These are phyloP conservation scores for Laterallus jamaicensis DNA, from an alignment of 2,113 vertebrate genomes.

Conservation along the genomic window DNA sequence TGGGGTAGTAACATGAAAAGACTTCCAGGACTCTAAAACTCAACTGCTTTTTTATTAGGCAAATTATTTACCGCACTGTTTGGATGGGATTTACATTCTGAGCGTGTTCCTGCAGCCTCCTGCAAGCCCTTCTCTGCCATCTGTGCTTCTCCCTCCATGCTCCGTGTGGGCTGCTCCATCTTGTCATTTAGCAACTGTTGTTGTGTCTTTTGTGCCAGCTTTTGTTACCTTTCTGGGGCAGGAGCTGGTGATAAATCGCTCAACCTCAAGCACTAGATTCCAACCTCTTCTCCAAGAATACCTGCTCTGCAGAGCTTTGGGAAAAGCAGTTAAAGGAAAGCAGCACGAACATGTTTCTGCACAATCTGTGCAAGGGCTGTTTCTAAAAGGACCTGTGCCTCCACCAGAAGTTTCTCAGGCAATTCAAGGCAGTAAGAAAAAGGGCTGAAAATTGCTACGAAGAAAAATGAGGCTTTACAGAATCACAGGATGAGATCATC, in stretches of 20 bases:
- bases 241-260: neutral
- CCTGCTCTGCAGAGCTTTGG: neutral
- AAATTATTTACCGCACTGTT: neutral
- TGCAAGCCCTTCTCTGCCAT: slow-evolving; percentile 51
- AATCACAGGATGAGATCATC: too few relatives aligned
- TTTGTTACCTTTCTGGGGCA: slow-evolving; percentile 15
- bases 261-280: neutral
- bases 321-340: neutral
- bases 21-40: neutral
- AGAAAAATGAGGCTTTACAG: neutral
- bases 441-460: neutral
- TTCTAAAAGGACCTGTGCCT: neutral
- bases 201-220: slow-evolving; percentile 33
- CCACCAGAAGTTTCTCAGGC: neutral
- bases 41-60: neutral
- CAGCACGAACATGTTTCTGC: neutral
- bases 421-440: neutral
- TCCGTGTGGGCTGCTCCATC: slow-evolving; percentile 48
- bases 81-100: neutral
- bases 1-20: neutral
- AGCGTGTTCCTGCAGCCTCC: neutral
- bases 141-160: slow-evolving; percentile 41
- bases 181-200: slow-evolving; percentile 51
- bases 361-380: neutral
- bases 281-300: neutral